Conservation (phyloP, 1,140 invertebrate species). For the Diorhabda sublineata region DNA sequence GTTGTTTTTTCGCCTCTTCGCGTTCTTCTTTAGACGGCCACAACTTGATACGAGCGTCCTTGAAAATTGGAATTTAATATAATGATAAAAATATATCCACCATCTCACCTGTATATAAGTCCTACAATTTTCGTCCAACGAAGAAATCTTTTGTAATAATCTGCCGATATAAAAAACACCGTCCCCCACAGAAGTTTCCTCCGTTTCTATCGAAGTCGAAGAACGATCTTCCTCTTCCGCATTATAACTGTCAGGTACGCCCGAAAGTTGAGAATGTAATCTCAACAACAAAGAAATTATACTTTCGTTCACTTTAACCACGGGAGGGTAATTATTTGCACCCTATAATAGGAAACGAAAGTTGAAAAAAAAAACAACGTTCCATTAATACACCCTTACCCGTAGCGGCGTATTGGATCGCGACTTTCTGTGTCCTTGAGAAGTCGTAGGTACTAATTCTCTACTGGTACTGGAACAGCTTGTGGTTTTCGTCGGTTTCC, state of each 20-base stretch:
- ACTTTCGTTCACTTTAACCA: conserved; percentile 76
- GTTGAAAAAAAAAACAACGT: too few relatives aligned
- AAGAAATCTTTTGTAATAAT: conserved; percentile 68
- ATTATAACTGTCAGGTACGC: conserved; percentile 73
- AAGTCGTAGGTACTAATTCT: conserved; percentile 53
- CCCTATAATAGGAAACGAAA: conserved; percentile 18
- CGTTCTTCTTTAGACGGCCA: conserved; percentile 76
- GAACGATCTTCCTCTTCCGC: conserved; percentile 49
- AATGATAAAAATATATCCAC: conserved; percentile 8
- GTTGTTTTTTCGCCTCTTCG: conserved; percentile 67
- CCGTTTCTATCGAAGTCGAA: conserved; percentile 23
- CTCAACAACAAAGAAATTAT: conserved; percentile 88
- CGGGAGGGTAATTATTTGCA: conserved; percentile 45
- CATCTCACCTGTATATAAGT: conserved; percentile 26
- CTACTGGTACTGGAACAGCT: conserved; percentile 40
- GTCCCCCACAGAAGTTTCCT: conserved; percentile 64
- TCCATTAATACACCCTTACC: background rate
- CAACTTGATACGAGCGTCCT: conserved; percentile 62
- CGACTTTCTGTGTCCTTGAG: conserved; percentile 35
- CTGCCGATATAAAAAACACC: conserved; percentile 81
- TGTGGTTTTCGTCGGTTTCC: conserved; percentile 40
- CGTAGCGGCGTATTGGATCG: background rate
- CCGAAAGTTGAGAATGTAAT: conserved; percentile 87
- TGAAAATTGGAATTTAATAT: too few relatives aligned
- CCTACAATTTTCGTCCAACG: conserved; percentile 64